Evolutionary conservation across 1,140 invertebrate genomes (phyloP), one percentile per base, ranked within the genome.

Genomic region (Caenorhabditis remanei): DNA sequence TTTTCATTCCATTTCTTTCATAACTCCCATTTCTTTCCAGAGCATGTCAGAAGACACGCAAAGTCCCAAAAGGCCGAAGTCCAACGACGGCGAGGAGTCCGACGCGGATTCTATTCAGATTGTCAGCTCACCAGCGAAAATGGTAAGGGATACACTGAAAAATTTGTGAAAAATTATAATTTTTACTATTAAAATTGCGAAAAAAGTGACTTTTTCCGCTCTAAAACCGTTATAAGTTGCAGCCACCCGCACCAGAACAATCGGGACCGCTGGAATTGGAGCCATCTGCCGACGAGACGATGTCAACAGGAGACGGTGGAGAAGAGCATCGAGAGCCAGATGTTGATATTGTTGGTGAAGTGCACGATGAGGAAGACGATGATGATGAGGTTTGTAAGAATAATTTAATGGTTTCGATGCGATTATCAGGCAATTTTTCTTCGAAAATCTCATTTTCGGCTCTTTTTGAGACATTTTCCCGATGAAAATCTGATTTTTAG

Each of bases 291-390:
- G 55, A 58, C 1, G 19, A 14, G 19, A n/a, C 55, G 6, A 16
- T n/a, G 19, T 14, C 55, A 5, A 7, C 55, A 58, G 55, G 19
- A 58, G 13, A 6, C 0, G 19, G 14, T 58, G 32, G 32, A 32
- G 50, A 53, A 16, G 50, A 53, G 9, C 50, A 11, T 9, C 21
- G 8, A 9, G 61, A 63, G 14, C 61, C 61, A 32, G 61, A 63
- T 63, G 61, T 63, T 11, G 61, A 63, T 63, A 40, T 63, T 9
- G 24, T 63, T 63, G 61, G 61, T n/a, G 56, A 58, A 14, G 56
- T 58, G 24, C 21, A 63, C 11, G 61, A 63, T 13, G 61, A 63
- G 61, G 61, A 63, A 24, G 9, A 24, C 8, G 56, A 58, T 16
- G 21, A 32, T 32, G 32, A 32, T 32, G 32, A 32, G 32, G 32